Evolutionary conservation across 2,113 vertebrate genomes (phyloP), one percentile per base, ranked within the genome.

Genomic region (Phrynocephalus versicolor): DNA sequence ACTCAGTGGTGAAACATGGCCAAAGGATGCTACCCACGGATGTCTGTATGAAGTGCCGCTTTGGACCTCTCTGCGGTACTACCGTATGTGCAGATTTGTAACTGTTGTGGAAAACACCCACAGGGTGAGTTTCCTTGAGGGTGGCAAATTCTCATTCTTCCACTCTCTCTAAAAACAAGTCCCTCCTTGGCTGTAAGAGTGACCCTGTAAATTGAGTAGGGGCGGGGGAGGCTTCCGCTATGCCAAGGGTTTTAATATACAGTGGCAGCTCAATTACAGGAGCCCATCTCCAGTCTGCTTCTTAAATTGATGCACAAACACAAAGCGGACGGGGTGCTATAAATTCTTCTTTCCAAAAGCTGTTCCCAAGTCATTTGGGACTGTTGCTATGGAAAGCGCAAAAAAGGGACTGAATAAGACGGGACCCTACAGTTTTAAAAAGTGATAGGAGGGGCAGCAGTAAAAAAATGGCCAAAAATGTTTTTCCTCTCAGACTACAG

Each of bases 261-360:
- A 71, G 37, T 71, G 30, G 37, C 41, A 79, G 35, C 55, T 85
- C 79, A 75, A 41, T 85, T 41, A 79, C 33, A 60, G 75, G 51
- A 71, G 37, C 23, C 76, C 60, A 9, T 60, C 25, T 73, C 45
- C 27, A 73, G 12, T 72, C 39, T 33, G 6, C 67, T 58, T 30
- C 16, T 72, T 85, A 85, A 85, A 41, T 79, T 16, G 55, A 25
- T 60, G 51, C 76, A 70, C 55, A 71, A 60, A 35, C 18, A 79
- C 75, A 85, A 85, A 79, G 65, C 27, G 70, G n/a, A 15, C 62
- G 51, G 75, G 4, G 51, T 60, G 51, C 83, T 60, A 30, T 85
- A 70, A 79, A 85, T 85, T 78, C 64, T 58, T 60, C 51, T 60
- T 79, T 79, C 64, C 27, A 41, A 71, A 85, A 39, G 55, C 58